Evolutionary conservation across 2,797 vertebrate genomes (phyloP), one percentile per base, ranked within the genome.

Genomic region (Poecilia wingei): DNA sequence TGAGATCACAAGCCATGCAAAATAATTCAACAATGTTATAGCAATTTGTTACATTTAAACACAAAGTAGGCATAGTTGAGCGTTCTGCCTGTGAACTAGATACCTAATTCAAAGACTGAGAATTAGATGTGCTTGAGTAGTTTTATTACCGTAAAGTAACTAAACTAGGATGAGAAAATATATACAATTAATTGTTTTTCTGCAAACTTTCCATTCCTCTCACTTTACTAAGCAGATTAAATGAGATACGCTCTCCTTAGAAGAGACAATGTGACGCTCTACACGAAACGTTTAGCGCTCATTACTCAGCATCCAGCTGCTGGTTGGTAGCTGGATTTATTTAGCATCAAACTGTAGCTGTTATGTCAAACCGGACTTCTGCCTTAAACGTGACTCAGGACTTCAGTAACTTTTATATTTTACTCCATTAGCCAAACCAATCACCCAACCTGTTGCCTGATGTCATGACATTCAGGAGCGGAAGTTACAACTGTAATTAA

Each of bases 271-370:
- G 20, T 22, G 76, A 72, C 8, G 22, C 43, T 47, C 28, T 43
- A 53, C 76, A 70, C 3, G 9, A 55, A 22, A 28, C n/a, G 13
- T 77, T 53, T 25, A 31, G 49, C 43, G 76, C n/a, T 45, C 18
- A 33, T 71, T 46, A 59, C 28, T 57, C 13, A 71, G 53, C 45
- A 53, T 73, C 77, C 71, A 79, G 77, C 55, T 43, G 45, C 70
- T 55, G 68, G n/a, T 36, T 72, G 76, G 49, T 72, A 36, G 64
- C 16, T 66, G 28, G 59, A 49, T 71, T 28, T 22, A 10, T 12
- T 46, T 45, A 57, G 55, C 20, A 13, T 45, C 25, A 28, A n/a
- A 16, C 28, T 36, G 36, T 22, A 43, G 36, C 66, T 43, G 22
- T 39, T 36, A 47, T 39, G 45, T 49, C 20, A 1, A 39, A 41